Conservation (phyloP, 2,888 invertebrate genomes). For the Rhimphoctona megacephalus region DNA sequence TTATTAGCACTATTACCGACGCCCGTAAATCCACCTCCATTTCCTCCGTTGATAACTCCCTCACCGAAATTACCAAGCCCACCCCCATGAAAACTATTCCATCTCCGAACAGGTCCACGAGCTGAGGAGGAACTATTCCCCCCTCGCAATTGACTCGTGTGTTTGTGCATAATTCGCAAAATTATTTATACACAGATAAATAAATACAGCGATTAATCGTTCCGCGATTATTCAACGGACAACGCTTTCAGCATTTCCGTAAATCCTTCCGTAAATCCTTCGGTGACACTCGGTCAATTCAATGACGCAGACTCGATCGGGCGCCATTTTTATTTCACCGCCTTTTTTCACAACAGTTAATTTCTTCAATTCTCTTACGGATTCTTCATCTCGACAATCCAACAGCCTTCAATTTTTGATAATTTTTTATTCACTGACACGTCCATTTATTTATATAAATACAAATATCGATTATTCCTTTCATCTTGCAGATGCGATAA, state of each 20-base stretch:
- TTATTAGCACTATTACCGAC: conserved; percentile 70
- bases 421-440: neutral
- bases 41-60: conserved; percentile 70
- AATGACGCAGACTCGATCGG: conserved; percentile 22
- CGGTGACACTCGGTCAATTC: conserved; percentile 40
- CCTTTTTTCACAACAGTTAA: neutral
- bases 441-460: conserved; percentile 1
- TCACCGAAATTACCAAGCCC: conserved; percentile 74
- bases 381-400: conserved; percentile 28
- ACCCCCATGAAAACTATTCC: conserved; percentile 85
- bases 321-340: conserved; percentile 38
- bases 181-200: conserved; percentile 20
- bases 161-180: conserved; percentile 81
- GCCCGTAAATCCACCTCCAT: conserved; percentile 68
- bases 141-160: conserved; percentile 82
- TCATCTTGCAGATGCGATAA: neutral
- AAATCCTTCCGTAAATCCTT: conserved; percentile 48
- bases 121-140: conserved; percentile 70
- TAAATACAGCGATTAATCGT: conserved; percentile 1
- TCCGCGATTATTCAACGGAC: conserved; percentile 31
- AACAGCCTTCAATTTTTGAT: neutral
- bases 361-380: conserved; percentile 9
- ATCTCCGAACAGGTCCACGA: conserved; percentile 84
- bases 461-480: neutral
- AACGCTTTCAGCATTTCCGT: conserved; percentile 30